Evolutionary conservation across 2,888 invertebrate species (phyloP).

Genomic region (Synergus japonicus): DNA sequence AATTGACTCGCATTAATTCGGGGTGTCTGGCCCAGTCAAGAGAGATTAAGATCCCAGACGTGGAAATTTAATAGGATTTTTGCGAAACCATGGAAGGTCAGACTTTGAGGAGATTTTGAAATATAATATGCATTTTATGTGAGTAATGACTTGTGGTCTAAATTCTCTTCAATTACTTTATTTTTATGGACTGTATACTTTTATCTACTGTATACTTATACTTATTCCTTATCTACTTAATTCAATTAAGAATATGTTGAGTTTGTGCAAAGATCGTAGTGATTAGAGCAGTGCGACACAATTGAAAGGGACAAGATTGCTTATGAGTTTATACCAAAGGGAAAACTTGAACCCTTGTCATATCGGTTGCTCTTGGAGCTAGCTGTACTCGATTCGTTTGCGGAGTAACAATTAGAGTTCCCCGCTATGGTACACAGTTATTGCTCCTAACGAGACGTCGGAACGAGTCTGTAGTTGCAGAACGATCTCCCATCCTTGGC

Average conservation of each 20-base stretch:
- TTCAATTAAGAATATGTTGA: not conserved
- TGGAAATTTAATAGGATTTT: not conserved
- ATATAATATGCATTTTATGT: not conserved
- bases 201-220: not conserved
- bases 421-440: conserved; percentile 61
- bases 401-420: conserved; percentile 67
- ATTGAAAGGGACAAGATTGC: conserved; percentile 21
- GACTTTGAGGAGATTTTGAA: not conserved
- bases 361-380: conserved; percentile 15
- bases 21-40: not conserved
- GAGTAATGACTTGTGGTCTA: too few relatives aligned
- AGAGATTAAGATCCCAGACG: not conserved
- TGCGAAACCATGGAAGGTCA: not conserved
- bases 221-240: too few relatives aligned
- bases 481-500: conserved; percentile 38
- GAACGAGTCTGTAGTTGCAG: conserved; percentile 51
- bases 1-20: conserved; percentile 31
- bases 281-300: conserved; percentile 2
- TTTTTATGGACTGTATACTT: not conserved
- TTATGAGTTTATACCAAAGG: conserved; percentile 12
- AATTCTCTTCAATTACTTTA: not conserved
- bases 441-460: conserved; percentile 63
- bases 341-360: conserved; percentile 21
- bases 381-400: conserved; percentile 61
- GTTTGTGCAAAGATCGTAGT: not conserved